Percentiles rank a stretch among this genome's conserved stretches.
Conservation (phyloP, 2,888 invertebrate genomes). For the Heliconius ismenius region DNA sequence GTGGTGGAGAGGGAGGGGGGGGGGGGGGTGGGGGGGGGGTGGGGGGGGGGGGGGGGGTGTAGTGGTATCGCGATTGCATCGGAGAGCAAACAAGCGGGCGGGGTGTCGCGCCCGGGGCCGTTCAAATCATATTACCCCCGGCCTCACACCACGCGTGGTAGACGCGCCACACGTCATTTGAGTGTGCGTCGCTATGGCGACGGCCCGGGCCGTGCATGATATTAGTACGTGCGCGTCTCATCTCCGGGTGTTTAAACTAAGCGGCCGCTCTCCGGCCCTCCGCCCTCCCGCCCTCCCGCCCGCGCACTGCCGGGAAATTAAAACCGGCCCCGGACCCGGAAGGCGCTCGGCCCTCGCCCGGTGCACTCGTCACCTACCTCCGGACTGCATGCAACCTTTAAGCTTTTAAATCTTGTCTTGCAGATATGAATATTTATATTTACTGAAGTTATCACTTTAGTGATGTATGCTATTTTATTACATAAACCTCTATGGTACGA, state of each 20-base stretch:
- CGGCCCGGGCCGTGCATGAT: slow-evolving; percentile 84
- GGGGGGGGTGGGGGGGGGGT: too few species aligned
- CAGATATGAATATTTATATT: neutral
- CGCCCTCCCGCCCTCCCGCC: slow-evolving; percentile 50
- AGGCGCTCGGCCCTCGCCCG: slow-evolving; percentile 61
- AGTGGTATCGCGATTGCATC: slow-evolving; percentile 81
- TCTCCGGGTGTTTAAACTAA: slow-evolving; percentile 80
- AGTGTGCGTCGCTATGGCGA: slow-evolving; percentile 86
- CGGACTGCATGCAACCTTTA: slow-evolving; percentile 28
- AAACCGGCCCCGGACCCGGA: slow-evolving; percentile 77
- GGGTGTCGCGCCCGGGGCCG: slow-evolving; percentile 71
- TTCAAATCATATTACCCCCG: slow-evolving; percentile 82
- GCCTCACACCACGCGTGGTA: slow-evolving; percentile 68
- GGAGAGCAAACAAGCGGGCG: slow-evolving; percentile 81
- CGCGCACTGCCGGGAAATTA: slow-evolving; percentile 74
- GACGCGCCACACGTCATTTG: slow-evolving; percentile 84
- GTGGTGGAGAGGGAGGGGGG: too few species aligned
- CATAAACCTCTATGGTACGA: neutral
- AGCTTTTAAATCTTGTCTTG: slow-evolving; percentile 18
- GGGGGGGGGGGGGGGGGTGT: too few species aligned
- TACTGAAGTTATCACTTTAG: neutral
- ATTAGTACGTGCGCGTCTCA: slow-evolving; percentile 80
- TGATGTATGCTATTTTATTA: neutral
- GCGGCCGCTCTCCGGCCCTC: slow-evolving; percentile 56
- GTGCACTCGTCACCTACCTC: slow-evolving; percentile 30